A percentile compares a stretch with the other conserved stretches of the same genome.
Conservation (phyloP, 2,888 invertebrate genomes). For the Morpho helenor region DNA sequence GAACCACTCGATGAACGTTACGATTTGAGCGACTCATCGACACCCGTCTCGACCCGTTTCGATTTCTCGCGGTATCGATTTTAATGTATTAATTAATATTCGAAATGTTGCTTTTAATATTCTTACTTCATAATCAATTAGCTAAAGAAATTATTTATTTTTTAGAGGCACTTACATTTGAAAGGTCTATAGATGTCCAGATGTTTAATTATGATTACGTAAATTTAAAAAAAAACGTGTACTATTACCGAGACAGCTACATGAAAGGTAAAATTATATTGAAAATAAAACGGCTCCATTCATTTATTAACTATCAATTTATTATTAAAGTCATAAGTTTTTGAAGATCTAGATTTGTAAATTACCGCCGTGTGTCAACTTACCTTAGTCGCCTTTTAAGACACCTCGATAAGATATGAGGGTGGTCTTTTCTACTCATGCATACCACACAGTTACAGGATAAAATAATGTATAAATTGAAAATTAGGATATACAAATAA, state of each 20-base stretch:
- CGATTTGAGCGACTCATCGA: slow-evolving; percentile 40
- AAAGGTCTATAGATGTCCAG: background rate
- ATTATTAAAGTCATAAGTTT: too few relatives aligned
- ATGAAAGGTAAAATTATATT: too few relatives aligned
- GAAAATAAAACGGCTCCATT: too few relatives aligned
- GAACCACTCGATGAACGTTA: slow-evolving; percentile 50
- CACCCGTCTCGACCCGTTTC: slow-evolving; percentile 16
- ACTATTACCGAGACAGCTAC: too few relatives aligned
- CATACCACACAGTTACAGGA: too few relatives aligned
- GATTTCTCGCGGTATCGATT: slow-evolving; percentile 21
- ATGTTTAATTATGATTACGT: background rate
- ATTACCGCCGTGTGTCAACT: too few relatives aligned
- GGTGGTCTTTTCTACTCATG: too few relatives aligned
- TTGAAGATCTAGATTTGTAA: too few relatives aligned
- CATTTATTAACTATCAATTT: too few relatives aligned
- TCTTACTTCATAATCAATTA: slow-evolving; percentile 33
- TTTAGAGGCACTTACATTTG: slow-evolving; percentile 3
- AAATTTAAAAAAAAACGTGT: slow-evolving; percentile 1
- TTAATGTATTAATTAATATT: slow-evolving; percentile 46
- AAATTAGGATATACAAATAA: slow-evolving; percentile 22
- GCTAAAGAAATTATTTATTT: slow-evolving; percentile 3
- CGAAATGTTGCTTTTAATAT: slow-evolving; percentile 37
- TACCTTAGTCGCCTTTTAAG: too few relatives aligned
- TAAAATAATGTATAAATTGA: background rate
- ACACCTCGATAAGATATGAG: too few relatives aligned